Evolutionary conservation across 2,113 vertebrate genomes (phyloP).

Genomic region (Loxodonta africana): DNA sequence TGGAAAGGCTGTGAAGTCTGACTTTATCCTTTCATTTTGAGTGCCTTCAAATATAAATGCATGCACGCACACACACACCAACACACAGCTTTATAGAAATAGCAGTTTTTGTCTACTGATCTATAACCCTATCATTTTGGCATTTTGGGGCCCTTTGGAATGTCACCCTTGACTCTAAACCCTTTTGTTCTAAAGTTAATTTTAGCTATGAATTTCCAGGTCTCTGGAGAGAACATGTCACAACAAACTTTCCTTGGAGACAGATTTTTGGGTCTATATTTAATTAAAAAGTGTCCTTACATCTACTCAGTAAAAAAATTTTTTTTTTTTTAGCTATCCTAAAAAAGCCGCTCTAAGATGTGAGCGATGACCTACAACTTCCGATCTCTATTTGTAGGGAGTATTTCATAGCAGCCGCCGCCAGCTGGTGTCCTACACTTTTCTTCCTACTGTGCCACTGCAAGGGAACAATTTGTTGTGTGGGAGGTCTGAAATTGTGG

Average conservation of each 20-base stretch:
- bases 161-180: slow-evolving; percentile 57
- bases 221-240: slow-evolving; percentile 69
- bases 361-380: slow-evolving; percentile 77
- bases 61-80: not conserved
- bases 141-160: slow-evolving; percentile 47
- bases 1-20: slow-evolving; percentile 62
- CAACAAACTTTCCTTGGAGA: slow-evolving; percentile 76
- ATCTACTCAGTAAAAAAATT: slow-evolving; percentile 77
- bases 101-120: not conserved
- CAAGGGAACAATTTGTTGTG: slow-evolving; percentile 85
- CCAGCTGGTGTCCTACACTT: slow-evolving; percentile 81
- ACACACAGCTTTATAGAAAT: not conserved
- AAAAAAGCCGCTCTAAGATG: slow-evolving; percentile 80
- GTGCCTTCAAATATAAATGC: slow-evolving; percentile 26
- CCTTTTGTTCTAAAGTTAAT: slow-evolving; percentile 73
- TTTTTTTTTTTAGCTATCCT: slow-evolving; percentile 58
- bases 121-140: not conserved
- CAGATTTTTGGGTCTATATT: slow-evolving; percentile 84
- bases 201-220: slow-evolving; percentile 74
- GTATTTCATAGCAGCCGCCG: slow-evolving; percentile 72
- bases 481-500: slow-evolving; percentile 81
- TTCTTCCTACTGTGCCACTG: slow-evolving; percentile 75
- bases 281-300: slow-evolving; percentile 86
- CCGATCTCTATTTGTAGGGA: slow-evolving; percentile 78
- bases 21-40: slow-evolving; percentile 58